Evolutionary conservation across 2,113 vertebrate genomes (phyloP).

Genomic region (Aphyosemion australe): DNA sequence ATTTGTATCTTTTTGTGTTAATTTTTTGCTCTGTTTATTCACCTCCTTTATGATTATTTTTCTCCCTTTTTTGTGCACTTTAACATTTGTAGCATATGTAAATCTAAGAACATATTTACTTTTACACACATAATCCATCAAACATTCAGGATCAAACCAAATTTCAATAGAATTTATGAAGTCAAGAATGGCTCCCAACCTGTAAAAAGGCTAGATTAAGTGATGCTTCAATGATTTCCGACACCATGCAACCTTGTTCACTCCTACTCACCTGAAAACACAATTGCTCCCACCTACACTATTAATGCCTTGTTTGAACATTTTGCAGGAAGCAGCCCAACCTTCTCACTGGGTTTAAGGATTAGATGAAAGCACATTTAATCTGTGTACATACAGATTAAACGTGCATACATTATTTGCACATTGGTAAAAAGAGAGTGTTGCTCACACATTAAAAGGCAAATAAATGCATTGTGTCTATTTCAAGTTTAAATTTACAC

Average conservation of each 20-base stretch:
- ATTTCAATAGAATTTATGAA: neutral
- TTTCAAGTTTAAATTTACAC: conserved; percentile 9
- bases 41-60: too few relatives aligned
- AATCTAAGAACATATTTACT: too few relatives aligned
- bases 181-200: neutral
- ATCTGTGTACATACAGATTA: conserved; percentile 5
- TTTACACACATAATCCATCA: too few relatives aligned
- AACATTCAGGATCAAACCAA: too few relatives aligned
- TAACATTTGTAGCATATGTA: too few relatives aligned
- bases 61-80: too few relatives aligned
- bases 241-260: conserved; percentile 26
- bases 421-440: conserved; percentile 1
- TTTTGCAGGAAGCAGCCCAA: conserved; percentile 8
- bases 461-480: neutral
- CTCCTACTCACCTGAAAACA: conserved; percentile 43
- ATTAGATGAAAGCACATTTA: conserved; percentile 3
- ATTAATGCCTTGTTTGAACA: conserved; percentile 24
- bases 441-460: neutral
- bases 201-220: conserved; percentile 6
- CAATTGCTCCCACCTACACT: conserved; percentile 35
- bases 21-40: too few relatives aligned
- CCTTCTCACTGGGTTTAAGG: conserved; percentile 5
- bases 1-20: too few relatives aligned
- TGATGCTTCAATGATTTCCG: conserved; percentile 37
- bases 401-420: neutral